Percentiles rank a stretch among this genome's conserved stretches.
Evolutionary conservation across 2,797 vertebrate species (phyloP).

Genomic region (Cryptoprocta ferox): DNA sequence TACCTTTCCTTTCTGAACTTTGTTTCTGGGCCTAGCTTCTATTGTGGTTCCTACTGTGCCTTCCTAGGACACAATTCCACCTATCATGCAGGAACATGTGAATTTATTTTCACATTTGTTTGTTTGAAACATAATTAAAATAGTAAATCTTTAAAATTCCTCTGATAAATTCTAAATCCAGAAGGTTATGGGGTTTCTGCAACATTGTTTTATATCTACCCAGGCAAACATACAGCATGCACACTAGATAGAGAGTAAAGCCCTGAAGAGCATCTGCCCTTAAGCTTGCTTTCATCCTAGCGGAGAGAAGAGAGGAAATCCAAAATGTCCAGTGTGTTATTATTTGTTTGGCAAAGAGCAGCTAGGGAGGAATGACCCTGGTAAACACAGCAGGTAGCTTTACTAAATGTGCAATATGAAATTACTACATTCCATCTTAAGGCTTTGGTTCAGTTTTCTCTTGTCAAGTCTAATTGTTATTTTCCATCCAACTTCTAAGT

Average conservation of each 20-base stretch:
- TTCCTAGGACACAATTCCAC: background rate
- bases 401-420: conserved; percentile 20
- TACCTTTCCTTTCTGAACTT: background rate
- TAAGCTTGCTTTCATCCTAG: background rate
- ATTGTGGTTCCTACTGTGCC: background rate
- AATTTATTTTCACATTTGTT: conserved; percentile 26
- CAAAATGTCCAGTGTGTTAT: background rate
- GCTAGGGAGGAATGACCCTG: background rate
- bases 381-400: conserved; percentile 16
- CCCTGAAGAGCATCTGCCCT: background rate
- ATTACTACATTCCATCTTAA: conserved; percentile 21
- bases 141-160: background rate
- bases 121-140: conserved; percentile 58
- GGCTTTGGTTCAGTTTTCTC: conserved; percentile 17
- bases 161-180: background rate
- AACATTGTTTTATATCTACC: conserved; percentile 3
- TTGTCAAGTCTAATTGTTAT: conserved; percentile 47
- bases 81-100: background rate
- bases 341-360: conserved; percentile 37
- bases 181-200: background rate
- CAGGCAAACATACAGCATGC: background rate
- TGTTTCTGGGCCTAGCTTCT: background rate
- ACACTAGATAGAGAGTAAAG: background rate
- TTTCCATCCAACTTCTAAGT: conserved; percentile 44
- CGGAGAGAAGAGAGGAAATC: background rate